Conservation (phyloP, 2,797 vertebrate species). For the Enteromius mattozi region DNA sequence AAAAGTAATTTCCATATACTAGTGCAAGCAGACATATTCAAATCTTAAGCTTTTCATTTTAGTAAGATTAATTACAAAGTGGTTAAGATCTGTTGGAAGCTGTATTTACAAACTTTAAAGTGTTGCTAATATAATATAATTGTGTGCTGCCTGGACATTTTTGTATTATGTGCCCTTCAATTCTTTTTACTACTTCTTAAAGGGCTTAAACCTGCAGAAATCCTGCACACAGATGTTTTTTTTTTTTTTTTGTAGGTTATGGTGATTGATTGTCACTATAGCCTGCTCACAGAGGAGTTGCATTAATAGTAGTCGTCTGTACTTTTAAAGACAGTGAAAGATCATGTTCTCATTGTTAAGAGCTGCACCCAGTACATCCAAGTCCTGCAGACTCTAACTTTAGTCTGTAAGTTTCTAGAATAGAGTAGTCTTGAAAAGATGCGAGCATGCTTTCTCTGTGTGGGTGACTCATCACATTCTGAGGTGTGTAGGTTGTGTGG, state of each 20-base stretch:
- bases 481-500: constrained; percentile 37
- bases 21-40: background rate
- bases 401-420: background rate
- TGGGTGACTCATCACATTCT: constrained; percentile 45
- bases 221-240: background rate
- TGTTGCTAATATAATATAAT: background rate
- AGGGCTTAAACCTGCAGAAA: background rate
- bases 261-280: background rate
- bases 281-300: background rate
- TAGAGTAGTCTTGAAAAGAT: background rate
- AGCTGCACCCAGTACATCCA: background rate
- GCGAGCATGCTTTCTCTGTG: background rate
- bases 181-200: background rate
- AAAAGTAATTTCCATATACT: background rate
- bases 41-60: background rate
- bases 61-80: background rate
- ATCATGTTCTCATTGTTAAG: background rate
- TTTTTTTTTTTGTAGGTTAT: background rate
- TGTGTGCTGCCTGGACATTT: background rate
- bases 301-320: background rate
- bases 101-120: too few species aligned
- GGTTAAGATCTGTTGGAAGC: too few species aligned
- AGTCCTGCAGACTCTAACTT: background rate
- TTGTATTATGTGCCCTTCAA: background rate
- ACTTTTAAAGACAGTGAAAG: background rate